These are phyloP conservation scores for Bombyx huttoni DNA, from an alignment of 2,888 invertebrate genomes.

Conservation along the genomic window DNA sequence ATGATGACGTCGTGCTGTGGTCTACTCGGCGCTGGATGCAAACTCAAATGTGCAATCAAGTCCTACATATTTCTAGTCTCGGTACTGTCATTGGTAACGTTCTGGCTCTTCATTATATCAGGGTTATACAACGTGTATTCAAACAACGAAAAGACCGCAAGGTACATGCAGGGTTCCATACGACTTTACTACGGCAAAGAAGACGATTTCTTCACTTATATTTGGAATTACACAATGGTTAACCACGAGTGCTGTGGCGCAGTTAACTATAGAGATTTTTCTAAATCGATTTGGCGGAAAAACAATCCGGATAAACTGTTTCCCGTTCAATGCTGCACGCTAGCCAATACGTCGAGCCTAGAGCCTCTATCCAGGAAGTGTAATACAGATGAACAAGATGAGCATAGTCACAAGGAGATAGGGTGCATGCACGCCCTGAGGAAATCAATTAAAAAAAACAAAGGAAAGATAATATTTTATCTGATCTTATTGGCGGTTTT, in stretches of 20 bases:
- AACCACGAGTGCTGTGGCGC: conserved; percentile 53
- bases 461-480: conserved; percentile 34
- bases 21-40: conserved; percentile 50
- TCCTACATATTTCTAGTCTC: conserved; percentile 48
- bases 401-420: conserved; percentile 22
- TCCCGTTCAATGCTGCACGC: conserved; percentile 47
- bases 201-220: conserved; percentile 38
- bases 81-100: conserved; percentile 24
- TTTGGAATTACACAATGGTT: conserved; percentile 50
- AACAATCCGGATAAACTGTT: conserved; percentile 26
- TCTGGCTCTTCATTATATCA: conserved; percentile 48
- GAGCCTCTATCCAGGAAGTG: conserved; percentile 35
- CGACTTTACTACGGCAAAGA: conserved; percentile 39
- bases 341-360: conserved; percentile 29
- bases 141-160: conserved; percentile 29
- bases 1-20: conserved; percentile 58
- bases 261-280: conserved; percentile 37
- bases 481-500: conserved; percentile 20
- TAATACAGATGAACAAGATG: conserved; percentile 16
- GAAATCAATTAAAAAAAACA: conserved; percentile 28
- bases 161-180: conserved; percentile 28
- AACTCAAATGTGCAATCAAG: conserved; percentile 49
- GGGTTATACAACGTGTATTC: conserved; percentile 48
- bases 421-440: conserved; percentile 44
- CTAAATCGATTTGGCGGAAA: conserved; percentile 36